Evolutionary conservation across 2,888 invertebrate genomes (phyloP).

Genomic region (Heliconius hortense): DNA sequence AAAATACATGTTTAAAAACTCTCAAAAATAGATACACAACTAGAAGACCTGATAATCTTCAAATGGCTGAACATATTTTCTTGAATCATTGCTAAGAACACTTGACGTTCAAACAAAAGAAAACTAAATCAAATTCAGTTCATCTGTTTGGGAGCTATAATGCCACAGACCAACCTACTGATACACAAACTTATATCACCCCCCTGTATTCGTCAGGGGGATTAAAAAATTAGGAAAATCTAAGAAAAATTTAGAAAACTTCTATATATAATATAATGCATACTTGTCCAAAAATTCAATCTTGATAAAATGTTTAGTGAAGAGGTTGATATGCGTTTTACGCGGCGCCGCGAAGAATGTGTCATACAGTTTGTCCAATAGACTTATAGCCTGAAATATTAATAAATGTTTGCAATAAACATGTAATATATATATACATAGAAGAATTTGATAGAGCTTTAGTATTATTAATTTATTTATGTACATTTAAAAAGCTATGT

Average conservation of each 20-base stretch:
- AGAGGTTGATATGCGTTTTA: constrained; percentile 82
- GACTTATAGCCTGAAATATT: constrained; percentile 82
- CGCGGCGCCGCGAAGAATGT: constrained; percentile 77
- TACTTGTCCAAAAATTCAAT: constrained; percentile 87
- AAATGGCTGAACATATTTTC: background rate
- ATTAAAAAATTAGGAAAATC: background rate
- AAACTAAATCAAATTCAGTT: constrained; percentile 1
- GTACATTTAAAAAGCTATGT: constrained; percentile 18
- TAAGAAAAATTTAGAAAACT: constrained; percentile 29
- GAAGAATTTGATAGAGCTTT: constrained; percentile 19
- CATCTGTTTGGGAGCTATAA: background rate
- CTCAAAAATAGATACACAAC: background rate
- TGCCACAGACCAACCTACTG: no score
- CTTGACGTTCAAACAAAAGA: background rate
- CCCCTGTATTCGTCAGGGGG: no score
- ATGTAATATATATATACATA: constrained; percentile 40
- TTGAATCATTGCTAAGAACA: background rate
- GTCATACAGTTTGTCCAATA: constrained; percentile 85
- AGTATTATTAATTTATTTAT: constrained; percentile 11
- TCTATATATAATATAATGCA: constrained; percentile 58
- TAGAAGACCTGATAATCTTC: background rate
- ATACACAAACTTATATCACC: background rate
- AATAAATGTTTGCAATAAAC: constrained; percentile 75
- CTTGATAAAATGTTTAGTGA: constrained; percentile 87
- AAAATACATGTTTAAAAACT: background rate